Percentiles rank a stretch among this genome's conserved stretches.
Evolutionary conservation across 1,140 invertebrate species (phyloP).

Genomic region (Anagrus nilaparvatae): DNA sequence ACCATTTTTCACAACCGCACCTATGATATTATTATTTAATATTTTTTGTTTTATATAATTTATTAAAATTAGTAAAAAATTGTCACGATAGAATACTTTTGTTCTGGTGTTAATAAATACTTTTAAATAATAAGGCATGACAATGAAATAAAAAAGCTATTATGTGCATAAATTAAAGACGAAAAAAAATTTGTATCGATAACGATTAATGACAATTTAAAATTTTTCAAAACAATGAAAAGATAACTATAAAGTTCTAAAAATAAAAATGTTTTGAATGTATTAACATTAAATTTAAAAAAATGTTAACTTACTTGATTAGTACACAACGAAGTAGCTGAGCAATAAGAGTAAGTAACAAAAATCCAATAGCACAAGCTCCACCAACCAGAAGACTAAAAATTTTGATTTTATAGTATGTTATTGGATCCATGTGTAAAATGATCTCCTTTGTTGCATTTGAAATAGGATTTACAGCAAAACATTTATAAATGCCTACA

Average conservation of each 20-base stretch:
- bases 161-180: too few relatives aligned
- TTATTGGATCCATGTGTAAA: constrained; percentile 69
- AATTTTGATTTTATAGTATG: constrained; percentile 72
- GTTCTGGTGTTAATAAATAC: too few relatives aligned
- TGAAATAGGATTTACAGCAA: constrained; percentile 70
- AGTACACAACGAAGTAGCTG: constrained; percentile 64
- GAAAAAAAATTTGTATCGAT: too few relatives aligned
- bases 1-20: constrained; percentile 50
- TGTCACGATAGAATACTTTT: too few relatives aligned
- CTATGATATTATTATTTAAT: constrained; percentile 33
- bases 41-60: neutral
- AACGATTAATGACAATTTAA: too few relatives aligned
- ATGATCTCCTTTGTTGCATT: constrained; percentile 63
- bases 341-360: constrained; percentile 64
- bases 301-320: constrained; percentile 61
- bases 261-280: too few relatives aligned
- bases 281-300: too few relatives aligned
- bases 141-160: too few relatives aligned
- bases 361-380: constrained; percentile 65
- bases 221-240: too few relatives aligned
- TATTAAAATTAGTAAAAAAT: constrained; percentile 1
- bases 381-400: constrained; percentile 73
- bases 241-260: too few relatives aligned
- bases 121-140: too few relatives aligned
- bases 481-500: constrained; percentile 80